Conservation (phyloP, 2,888 invertebrate species). For the Drosophila diplacantha region DNA sequence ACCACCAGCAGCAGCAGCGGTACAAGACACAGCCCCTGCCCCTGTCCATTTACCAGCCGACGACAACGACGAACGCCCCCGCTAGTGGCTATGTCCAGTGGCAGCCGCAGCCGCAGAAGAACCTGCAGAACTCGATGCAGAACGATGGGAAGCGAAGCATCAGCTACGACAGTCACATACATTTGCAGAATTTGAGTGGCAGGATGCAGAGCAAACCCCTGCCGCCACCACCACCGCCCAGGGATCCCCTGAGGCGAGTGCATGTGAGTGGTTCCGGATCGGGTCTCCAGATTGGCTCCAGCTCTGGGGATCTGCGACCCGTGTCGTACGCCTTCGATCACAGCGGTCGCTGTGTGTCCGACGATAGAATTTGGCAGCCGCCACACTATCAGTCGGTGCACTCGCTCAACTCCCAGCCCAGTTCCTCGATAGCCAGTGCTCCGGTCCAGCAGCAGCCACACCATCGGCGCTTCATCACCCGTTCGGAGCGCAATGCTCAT, state of each 20-base stretch:
- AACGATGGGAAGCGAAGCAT: conserved; percentile 75
- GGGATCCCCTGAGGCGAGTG: conserved; percentile 83
- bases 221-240: conserved; percentile 89
- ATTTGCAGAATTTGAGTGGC: conserved; percentile 71
- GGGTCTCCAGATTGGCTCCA: conserved; percentile 52
- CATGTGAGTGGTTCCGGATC: conserved; percentile 71
- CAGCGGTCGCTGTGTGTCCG: conserved; percentile 76
- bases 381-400: conserved; percentile 75
- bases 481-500: conserved; percentile 72
- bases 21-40: conserved; percentile 77
- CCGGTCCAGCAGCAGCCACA: conserved; percentile 38
- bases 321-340: conserved; percentile 80
- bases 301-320: conserved; percentile 77
- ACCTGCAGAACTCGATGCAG: conserved; percentile 71
- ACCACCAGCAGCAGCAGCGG: conserved; percentile 79
- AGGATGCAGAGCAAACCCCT: conserved; percentile 75
- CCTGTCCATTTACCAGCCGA: conserved; percentile 76
- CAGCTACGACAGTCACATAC: conserved; percentile 77
- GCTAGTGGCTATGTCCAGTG: conserved; percentile 71
- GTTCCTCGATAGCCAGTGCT: conserved; percentile 57
- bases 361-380: conserved; percentile 77
- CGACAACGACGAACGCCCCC: conserved; percentile 23
- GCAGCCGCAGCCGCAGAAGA: conserved; percentile 57
- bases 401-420: conserved; percentile 69
- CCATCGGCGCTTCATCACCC: conserved; percentile 73